Percentiles rank a stretch among this genome's conserved stretches.
These are phyloP conservation scores for Spilogale gracilis DNA, from an alignment of 2,113 vertebrate species.

Conservation along the genomic window DNA sequence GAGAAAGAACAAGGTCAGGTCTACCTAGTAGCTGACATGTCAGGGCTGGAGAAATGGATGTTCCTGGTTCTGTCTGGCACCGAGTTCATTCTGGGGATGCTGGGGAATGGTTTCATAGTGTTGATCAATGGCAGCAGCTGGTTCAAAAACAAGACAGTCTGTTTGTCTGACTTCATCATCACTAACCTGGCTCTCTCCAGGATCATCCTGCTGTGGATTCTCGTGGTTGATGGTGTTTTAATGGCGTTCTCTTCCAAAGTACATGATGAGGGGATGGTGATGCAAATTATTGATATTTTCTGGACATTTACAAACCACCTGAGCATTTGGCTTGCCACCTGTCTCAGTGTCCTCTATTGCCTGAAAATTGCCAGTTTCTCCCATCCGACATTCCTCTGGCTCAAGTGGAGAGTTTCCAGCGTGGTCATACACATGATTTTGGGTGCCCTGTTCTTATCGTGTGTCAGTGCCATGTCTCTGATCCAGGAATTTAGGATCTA, in stretches of 20 bases:
- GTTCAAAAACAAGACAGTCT: slow-evolving; percentile 72
- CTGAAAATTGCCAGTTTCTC: slow-evolving; percentile 76
- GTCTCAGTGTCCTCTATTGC: slow-evolving; percentile 78
- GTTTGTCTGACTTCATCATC: slow-evolving; percentile 71
- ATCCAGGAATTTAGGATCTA: slow-evolving; percentile 36
- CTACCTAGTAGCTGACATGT: not conserved
- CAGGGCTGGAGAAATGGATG: not conserved
- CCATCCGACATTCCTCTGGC: slow-evolving; percentile 71
- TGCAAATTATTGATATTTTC: not conserved
- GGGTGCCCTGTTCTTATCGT: slow-evolving; percentile 20
- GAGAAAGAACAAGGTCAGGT: not conserved
- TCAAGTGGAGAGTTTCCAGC: slow-evolving; percentile 74
- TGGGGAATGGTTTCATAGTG: slow-evolving; percentile 70
- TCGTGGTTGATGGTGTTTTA: slow-evolving; percentile 21
- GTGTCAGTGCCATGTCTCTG: not conserved
- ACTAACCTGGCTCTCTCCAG: slow-evolving; percentile 61
- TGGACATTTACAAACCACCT: slow-evolving; percentile 72
- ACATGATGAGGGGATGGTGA: not conserved
- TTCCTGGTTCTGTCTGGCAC: slow-evolving; percentile 6
- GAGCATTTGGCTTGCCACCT: slow-evolving; percentile 70
- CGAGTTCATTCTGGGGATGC: slow-evolving; percentile 67
- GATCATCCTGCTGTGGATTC: slow-evolving; percentile 57
- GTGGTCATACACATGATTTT: slow-evolving; percentile 59
- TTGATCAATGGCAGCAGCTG: slow-evolving; percentile 56
- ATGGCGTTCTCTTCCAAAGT: not conserved